Percentiles rank a stretch among this genome's conserved stretches.
These are phyloP conservation scores for Leptura quadrifasciata DNA, from an alignment of 2,888 invertebrate genomes.

Conservation along the genomic window DNA sequence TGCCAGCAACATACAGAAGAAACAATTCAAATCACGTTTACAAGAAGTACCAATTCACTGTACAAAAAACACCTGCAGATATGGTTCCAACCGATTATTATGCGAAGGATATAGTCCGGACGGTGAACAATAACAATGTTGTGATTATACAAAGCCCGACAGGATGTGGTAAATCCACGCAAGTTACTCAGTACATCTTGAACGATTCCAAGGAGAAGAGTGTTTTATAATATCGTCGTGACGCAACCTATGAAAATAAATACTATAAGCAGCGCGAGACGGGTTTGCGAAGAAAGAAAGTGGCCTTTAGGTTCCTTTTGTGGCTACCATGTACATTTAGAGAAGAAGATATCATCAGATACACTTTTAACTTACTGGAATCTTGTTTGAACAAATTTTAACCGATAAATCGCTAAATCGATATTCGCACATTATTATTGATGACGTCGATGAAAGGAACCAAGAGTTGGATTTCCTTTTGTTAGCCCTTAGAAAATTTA, in stretches of 20 bases:
- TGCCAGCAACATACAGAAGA: too few relatives aligned
- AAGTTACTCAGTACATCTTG: slow-evolving; percentile 95
- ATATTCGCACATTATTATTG: too few relatives aligned
- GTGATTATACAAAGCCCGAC: too few relatives aligned
- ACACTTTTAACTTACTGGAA: slow-evolving; percentile 91
- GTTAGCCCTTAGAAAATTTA: slow-evolving; percentile 86
- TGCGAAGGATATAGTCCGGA: too few relatives aligned
- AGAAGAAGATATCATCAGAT: slow-evolving; percentile 78
- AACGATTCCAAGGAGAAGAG: slow-evolving; percentile 82
- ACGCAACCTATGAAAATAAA: slow-evolving; percentile 97
- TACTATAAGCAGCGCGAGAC: slow-evolving; percentile 90
- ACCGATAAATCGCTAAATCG: slow-evolving; percentile 81
- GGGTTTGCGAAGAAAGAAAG: slow-evolving; percentile 88
- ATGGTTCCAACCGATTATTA: too few relatives aligned
- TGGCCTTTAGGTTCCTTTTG: slow-evolving; percentile 90
- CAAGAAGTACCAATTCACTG: too few relatives aligned
- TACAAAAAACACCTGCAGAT: too few relatives aligned
- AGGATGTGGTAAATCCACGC: slow-evolving; percentile 96
- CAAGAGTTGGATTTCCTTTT: slow-evolving; percentile 94
- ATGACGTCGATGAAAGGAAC: slow-evolving; percentile 95
- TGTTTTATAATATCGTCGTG: slow-evolving; percentile 89
- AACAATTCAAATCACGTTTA: too few relatives aligned
- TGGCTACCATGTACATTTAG: slow-evolving; percentile 88
- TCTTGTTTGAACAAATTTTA: slow-evolving; percentile 87
- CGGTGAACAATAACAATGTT: slow-evolving; percentile 84